These are phyloP conservation scores for Cotesia glomerata DNA, from an alignment of 1,140 invertebrate species.

Conservation along the genomic window DNA sequence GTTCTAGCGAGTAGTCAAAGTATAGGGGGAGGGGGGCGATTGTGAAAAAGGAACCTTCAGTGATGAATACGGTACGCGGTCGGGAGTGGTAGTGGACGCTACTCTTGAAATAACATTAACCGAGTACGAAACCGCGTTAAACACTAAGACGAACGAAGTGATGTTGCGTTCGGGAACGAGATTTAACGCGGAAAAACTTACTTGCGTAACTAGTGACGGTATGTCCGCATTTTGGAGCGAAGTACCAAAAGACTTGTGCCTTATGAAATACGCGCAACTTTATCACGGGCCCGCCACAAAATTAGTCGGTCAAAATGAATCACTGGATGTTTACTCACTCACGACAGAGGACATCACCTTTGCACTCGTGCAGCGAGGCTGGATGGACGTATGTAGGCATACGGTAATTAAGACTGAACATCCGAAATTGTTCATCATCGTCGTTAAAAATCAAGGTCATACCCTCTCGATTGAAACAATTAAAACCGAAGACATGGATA, in stretches of 20 bases:
- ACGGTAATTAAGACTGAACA: not conserved
- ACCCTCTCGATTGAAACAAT: constrained; percentile 1
- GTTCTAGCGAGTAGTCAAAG: too few species aligned
- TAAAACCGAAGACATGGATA: constrained; percentile 30
- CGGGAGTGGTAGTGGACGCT: too few species aligned
- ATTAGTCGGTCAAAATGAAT: too few species aligned
- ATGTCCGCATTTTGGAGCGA: too few species aligned
- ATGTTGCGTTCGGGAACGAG: not conserved
- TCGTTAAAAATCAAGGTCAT: not conserved
- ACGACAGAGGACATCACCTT: constrained; percentile 25
- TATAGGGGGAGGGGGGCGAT: too few species aligned
- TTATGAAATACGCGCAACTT: too few species aligned
- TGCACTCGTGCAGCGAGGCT: not conserved
- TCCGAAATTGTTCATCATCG: constrained; percentile 32
- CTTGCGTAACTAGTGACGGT: constrained; percentile 27
- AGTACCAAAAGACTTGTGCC: too few species aligned
- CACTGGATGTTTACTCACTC: constrained; percentile 27
- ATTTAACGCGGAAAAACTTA: constrained; percentile 22
- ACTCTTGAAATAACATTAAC: too few species aligned
- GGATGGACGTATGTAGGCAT: constrained; percentile 16
- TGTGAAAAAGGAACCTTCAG: too few species aligned
- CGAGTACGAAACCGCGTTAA: not conserved
- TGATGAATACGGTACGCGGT: too few species aligned
- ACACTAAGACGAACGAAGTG: not conserved
- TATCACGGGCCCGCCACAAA: too few species aligned